A percentile compares a stretch with the other conserved stretches of the same genome.
Evolutionary conservation across 2,797 vertebrate genomes (phyloP).

Genomic region (Choloepus didactylus): DNA sequence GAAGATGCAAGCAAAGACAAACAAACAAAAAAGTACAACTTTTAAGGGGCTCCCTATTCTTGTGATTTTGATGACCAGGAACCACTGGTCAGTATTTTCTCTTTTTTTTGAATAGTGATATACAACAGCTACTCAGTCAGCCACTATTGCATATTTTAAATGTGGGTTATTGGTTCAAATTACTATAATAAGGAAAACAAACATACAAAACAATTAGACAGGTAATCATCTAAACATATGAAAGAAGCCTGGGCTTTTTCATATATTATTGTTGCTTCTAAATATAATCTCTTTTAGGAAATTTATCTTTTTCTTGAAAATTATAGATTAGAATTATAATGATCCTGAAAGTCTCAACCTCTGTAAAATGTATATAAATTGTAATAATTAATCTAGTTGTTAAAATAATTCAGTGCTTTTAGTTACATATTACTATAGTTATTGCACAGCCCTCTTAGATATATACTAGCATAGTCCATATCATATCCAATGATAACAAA

Average conservation of each 20-base stretch:
- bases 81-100: slow-evolving; percentile 80
- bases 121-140: slow-evolving; percentile 84
- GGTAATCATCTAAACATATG: slow-evolving; percentile 82
- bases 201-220: slow-evolving; percentile 87
- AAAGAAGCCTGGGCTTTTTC: slow-evolving; percentile 86
- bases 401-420: slow-evolving; percentile 88
- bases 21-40: slow-evolving; percentile 84
- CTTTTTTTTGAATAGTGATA: slow-evolving; percentile 79
- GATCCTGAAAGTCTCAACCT: slow-evolving; percentile 85
- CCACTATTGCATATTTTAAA: slow-evolving; percentile 86
- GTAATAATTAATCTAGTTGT: slow-evolving; percentile 87
- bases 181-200: slow-evolving; percentile 85
- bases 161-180: slow-evolving; percentile 82
- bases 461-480: slow-evolving; percentile 83
- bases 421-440: slow-evolving; percentile 87
- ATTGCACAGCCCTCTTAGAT: slow-evolving; percentile 90
- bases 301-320: slow-evolving; percentile 86
- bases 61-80: slow-evolving; percentile 83
- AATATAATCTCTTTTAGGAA: slow-evolving; percentile 88
- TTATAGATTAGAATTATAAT: slow-evolving; percentile 86
- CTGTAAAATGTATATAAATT: slow-evolving; percentile 88
- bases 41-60: slow-evolving; percentile 79
- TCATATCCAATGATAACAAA: slow-evolving; percentile 85
- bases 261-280: slow-evolving; percentile 85
- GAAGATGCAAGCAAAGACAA: slow-evolving; percentile 88